phyloP scores from a whole-genome alignment of 2,888 invertebrate genomes.

The Schizotus pectinicornis region DNA sequence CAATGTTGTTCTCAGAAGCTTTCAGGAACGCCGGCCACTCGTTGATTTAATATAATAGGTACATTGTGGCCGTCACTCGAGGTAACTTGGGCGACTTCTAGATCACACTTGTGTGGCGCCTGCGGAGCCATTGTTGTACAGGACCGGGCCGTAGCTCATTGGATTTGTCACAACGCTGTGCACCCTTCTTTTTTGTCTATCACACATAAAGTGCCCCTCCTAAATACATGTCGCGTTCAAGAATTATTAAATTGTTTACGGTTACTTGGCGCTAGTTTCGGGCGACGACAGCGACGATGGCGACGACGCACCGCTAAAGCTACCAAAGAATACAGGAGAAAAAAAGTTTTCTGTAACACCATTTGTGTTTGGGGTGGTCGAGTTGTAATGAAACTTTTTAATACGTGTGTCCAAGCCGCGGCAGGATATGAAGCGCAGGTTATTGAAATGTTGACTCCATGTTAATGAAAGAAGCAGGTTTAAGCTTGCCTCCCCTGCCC shows the following conservation, averaged over 20 bases:
- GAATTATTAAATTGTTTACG: constrained; percentile 15
- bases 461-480: constrained; percentile 58
- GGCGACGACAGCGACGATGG: neutral
- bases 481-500: constrained; percentile 47
- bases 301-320: too few species aligned
- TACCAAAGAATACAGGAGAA: too few species aligned
- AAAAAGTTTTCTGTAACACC: neutral
- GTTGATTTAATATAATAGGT: constrained; percentile 57
- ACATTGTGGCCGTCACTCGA: constrained; percentile 53
- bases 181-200: constrained; percentile 16
- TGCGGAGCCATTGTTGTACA: constrained; percentile 34
- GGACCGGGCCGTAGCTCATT: constrained; percentile 15
- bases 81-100: constrained; percentile 53
- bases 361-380: neutral
- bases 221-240: constrained; percentile 11
- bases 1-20: constrained; percentile 53
- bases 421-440: constrained; percentile 55
- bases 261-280: constrained; percentile 1
- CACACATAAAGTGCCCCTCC: constrained; percentile 10
- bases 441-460: constrained; percentile 57
- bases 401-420: constrained; percentile 32
- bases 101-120: constrained; percentile 54
- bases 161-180: constrained; percentile 18
- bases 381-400: constrained; percentile 32
- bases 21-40: constrained; percentile 42